These are phyloP conservation scores for Panopea generosa DNA, from an alignment of 2,888 invertebrate species.

Conservation along the genomic window DNA sequence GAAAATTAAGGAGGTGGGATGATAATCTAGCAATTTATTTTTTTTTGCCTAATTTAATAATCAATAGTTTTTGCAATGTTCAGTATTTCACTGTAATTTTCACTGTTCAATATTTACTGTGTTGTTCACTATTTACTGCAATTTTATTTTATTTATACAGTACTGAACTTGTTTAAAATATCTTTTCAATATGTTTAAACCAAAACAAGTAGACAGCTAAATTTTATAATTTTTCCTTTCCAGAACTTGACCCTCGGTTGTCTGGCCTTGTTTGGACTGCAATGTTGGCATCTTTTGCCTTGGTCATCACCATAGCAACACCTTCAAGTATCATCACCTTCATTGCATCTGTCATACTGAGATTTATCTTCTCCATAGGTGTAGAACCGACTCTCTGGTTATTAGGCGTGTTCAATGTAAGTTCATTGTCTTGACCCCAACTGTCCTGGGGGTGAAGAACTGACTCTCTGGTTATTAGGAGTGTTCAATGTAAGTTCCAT, in stretches of 20 bases:
- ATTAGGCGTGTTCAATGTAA: constrained; percentile 94
- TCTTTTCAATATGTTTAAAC: no score
- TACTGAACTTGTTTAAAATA: no score
- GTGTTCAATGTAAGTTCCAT: constrained; percentile 92
- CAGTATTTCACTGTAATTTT: no score
- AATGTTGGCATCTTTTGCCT: constrained; percentile 83
- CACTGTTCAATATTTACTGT: no score
- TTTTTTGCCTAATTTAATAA: no score
- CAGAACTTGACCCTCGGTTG: constrained; percentile 92
- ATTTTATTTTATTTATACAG: no score
- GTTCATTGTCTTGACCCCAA: no score
- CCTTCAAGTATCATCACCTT: constrained; percentile 82
- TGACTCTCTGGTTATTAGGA: constrained; percentile 94
- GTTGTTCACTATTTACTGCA: no score
- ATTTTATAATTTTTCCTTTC: constrained; percentile 39
- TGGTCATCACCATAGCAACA: constrained; percentile 82
- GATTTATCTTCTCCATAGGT: constrained; percentile 95
- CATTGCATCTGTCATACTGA: constrained; percentile 90
- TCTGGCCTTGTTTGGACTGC: constrained; percentile 91
- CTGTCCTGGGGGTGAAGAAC: constrained; percentile 96
- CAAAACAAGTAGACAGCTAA: no score
- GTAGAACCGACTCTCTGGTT: constrained; percentile 96
- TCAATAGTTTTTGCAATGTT: no score
- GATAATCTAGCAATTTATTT: no score
- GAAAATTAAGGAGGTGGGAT: no score